phyloP scores from a whole-genome alignment of 1,140 invertebrate genomes.

The Diachasma alloeum region DNA sequence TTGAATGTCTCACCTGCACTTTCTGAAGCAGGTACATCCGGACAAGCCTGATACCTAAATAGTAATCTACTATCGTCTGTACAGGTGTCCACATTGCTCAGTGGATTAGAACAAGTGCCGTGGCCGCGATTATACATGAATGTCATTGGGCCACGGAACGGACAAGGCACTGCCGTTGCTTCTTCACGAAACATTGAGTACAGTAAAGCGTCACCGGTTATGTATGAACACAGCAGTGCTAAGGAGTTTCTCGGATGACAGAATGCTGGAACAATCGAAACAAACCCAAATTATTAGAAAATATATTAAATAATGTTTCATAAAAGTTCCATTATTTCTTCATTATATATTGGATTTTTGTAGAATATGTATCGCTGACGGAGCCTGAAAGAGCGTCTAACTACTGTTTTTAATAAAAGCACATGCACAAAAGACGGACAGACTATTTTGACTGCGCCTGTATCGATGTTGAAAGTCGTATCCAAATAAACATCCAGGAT shows the following conservation, averaged over 20 bases:
- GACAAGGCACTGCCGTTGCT: conserved; percentile 81
- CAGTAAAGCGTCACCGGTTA: conserved; percentile 86
- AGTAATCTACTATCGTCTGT: conserved; percentile 86
- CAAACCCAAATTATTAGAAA: background rate
- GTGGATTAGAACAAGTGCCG: conserved; percentile 83
- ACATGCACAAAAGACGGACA: no score
- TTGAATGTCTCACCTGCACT: conserved; percentile 72
- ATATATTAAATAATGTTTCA: no score
- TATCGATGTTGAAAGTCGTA: no score
- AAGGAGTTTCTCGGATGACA: conserved; percentile 79
- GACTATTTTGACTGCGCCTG: no score
- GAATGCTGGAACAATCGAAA: conserved; percentile 72
- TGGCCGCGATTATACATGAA: conserved; percentile 87
- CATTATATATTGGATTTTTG: no score
- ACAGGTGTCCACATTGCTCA: conserved; percentile 88
- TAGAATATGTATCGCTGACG: no score
- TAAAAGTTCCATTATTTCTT: no score
- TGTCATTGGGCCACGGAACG: conserved; percentile 80
- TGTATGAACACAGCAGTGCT: conserved; percentile 81
- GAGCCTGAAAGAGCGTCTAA: no score
- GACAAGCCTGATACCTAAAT: conserved; percentile 90
- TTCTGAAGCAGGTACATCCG: conserved; percentile 85
- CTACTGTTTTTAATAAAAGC: no score
- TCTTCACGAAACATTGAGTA: conserved; percentile 89
- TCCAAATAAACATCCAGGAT: no score